Evolutionary conservation across 2,113 vertebrate species (phyloP), one percentile per base, ranked within the genome.

Genomic region (Rallus limicola): DNA sequence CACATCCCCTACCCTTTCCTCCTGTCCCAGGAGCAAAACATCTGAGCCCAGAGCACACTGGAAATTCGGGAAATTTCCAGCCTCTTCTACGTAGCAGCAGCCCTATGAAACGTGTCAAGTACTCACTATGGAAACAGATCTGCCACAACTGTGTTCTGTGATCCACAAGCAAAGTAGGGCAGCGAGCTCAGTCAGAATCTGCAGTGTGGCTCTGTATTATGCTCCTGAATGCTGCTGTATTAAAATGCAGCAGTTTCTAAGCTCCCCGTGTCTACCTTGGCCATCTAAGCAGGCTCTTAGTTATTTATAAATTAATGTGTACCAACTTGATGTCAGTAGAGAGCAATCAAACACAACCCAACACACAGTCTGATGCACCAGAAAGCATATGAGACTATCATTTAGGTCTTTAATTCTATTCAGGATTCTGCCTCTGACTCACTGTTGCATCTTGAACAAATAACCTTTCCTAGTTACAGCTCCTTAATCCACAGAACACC

Each of bases 71-170:
- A 71, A 84, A 40, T 72, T 96, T 89, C 53, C 65, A 95, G 69
- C 9, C 11, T 95, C 53, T 91, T 89, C 53, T 72, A 76, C 81
- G 44, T 60, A 79, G 77, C 53, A 91, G 91, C 81, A 95, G 36
- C 29, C 10, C 10, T 19, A 8, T 6, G 21, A 84, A 92, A 92
- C 56, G 44, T 53, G 67, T 46, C 62, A 62, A 53, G 70, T 20
- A 78, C 58, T 95, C 86, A 40, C 94, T 95, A 86, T 75, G 74
- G 89, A 82, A 96, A 95, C 83, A 56, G 86, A 88, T 68, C 77
- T 87, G 86, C 31, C 65, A 76, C 65, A 71, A 34, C 53, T 82
- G 52, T 48, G 34, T 70, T 77, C 85, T 80, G 88, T 79, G 77
- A 87, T 68, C 62, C 81, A 82, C 48, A 12, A 86, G 76, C 10